phyloP scores from a whole-genome alignment of 2,113 vertebrate species.

The Helogale parvula region DNA sequence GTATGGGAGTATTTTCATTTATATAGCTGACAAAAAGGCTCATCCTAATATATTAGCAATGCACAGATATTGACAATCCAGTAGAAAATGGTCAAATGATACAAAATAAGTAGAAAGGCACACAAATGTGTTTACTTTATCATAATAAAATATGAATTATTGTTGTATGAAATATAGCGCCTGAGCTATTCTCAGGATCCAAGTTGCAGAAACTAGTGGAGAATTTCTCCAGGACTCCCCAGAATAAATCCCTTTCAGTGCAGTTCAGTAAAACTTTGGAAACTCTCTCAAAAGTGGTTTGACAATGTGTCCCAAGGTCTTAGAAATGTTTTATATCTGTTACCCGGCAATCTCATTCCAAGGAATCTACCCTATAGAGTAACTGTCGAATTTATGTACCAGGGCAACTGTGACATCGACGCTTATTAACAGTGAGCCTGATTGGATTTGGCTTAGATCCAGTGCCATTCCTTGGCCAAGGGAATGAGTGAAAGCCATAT shows the following conservation, averaged over 20 bases:
- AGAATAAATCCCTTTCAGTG: background rate
- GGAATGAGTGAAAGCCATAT: background rate
- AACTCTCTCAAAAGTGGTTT: background rate
- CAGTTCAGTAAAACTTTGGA: background rate
- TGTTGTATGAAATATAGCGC: background rate
- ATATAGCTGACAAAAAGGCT: background rate
- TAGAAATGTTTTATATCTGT: background rate
- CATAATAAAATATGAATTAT: background rate
- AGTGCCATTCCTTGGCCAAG: background rate
- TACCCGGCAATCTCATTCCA: background rate
- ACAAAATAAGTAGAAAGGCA: background rate
- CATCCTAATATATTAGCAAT: background rate
- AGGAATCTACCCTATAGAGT: background rate
- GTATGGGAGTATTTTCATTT: background rate
- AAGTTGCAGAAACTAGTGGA: background rate
- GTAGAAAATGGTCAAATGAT: background rate
- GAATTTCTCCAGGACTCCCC: background rate
- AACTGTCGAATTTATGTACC: background rate
- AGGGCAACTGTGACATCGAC: background rate
- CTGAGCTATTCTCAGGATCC: background rate
- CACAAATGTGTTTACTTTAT: background rate
- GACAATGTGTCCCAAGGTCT: background rate
- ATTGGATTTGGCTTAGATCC: background rate
- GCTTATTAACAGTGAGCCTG: background rate
- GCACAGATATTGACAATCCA: background rate